Base-by-base conservation (phyloP, 1,140 invertebrate species). In the Pararge aegeria region DNA sequence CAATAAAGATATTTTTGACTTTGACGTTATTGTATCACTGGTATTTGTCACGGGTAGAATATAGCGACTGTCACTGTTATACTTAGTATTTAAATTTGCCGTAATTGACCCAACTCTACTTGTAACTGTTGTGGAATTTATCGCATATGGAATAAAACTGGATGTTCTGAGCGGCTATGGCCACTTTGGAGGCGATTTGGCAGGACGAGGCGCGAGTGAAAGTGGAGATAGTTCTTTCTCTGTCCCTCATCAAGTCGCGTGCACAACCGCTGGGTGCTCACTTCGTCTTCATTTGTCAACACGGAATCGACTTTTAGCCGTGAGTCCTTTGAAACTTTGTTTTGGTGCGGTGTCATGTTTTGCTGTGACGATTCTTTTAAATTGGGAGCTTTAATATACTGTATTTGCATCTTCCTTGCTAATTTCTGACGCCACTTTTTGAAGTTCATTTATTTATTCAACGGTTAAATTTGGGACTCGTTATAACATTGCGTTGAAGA, bases 191-290 rank as follows among this genome's bases (percentile, higher is more conserved):
- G 58, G 49, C 56, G 50, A 64, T 64, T 65, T 73, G 76, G 55
- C 72, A 83, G 81, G 81, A 78, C 68, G 61, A 83, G 69, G 61
- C 61, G 55, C 53, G 62, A 75, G 83, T 86, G 85, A 88, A 88
- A 88, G 85, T 81, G 75, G 68, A 67, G 69, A 78, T 73, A 73
- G 65, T 59, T 74, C 72, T 74, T 62, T 80, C 75, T 81, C 79
- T 80, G 63, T 76, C 75, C 53, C 49, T 59, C 59, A 52, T 30
- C 57, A 52, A 60, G 71, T 68, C 65, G 55, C 70, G 66, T 48
- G 63, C 68, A 53, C 68, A 72, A 68, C 66, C 52, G 80, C 69
- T 65, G 66, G 59, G 0, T 69, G 68, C 66, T 65, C 73, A 75
- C 72, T n/a, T 78, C 56, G 72, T 64, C 61, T 70, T 71, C 72